Evolutionary conservation across 2,888 invertebrate genomes (phyloP).

Genomic region (Corythucha ciliata): DNA sequence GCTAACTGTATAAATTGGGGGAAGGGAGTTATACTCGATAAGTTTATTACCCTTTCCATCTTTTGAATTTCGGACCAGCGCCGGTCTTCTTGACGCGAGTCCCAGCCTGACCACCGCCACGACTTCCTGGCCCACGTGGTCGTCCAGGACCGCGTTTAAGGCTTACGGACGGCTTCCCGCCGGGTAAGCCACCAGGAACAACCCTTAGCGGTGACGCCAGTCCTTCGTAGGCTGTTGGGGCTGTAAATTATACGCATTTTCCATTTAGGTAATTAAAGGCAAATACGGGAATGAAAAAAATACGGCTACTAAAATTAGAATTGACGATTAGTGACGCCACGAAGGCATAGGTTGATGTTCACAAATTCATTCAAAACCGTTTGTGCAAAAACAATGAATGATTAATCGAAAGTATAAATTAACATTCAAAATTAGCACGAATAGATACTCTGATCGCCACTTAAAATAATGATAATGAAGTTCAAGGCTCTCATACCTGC

Average conservation of each 20-base stretch:
- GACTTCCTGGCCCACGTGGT: slow-evolving; percentile 69
- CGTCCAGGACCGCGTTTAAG: slow-evolving; percentile 57
- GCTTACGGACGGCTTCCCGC: slow-evolving; percentile 33
- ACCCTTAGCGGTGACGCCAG: slow-evolving; percentile 54
- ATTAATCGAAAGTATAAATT: not conserved
- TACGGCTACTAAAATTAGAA: not conserved
- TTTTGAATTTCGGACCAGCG: slow-evolving; percentile 41
- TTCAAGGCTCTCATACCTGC: not conserved
- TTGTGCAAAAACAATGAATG: not conserved
- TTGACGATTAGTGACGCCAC: not conserved
- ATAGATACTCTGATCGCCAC: not conserved
- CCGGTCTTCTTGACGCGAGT: slow-evolving; percentile 34
- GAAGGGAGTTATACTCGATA: slow-evolving; percentile 4
- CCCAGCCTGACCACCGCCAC: slow-evolving; percentile 53
- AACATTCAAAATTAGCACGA: not conserved
- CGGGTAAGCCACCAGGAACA: slow-evolving; percentile 42
- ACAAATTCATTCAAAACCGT: not conserved
- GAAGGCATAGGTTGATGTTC: not conserved
- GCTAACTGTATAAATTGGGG: too few relatives aligned
- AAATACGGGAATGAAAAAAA: not conserved
- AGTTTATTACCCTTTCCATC: slow-evolving; percentile 40
- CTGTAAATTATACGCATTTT: slow-evolving; percentile 40
- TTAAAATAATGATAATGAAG: not conserved
- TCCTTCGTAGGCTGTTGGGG: slow-evolving; percentile 49
- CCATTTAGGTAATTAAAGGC: not conserved